Base-by-base conservation (phyloP, 2,797 vertebrate species). In the Bradypodion pumilum region DNA sequence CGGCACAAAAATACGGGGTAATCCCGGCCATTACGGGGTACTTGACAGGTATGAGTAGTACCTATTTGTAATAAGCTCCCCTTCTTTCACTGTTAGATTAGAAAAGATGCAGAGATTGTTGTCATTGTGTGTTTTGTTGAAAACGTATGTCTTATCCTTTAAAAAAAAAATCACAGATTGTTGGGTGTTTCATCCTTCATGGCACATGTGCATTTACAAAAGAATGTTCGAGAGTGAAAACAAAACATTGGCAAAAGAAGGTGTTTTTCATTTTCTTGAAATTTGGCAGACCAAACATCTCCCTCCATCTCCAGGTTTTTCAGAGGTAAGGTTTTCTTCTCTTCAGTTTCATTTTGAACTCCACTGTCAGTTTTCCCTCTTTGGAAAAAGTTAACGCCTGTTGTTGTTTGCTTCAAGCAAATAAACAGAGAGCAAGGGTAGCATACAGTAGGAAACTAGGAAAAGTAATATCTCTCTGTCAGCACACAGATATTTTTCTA, bases 211-310 rank as follows among this genome's bases (percentile, higher is more conserved):
- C 92, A 95, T 99, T 84, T 99, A 99, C 88, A 97, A 97, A 93
- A 96, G 98, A 85, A 98, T 99, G 98, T 98, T 99, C 94, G 97
- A 98, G 91, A 98, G 98, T 80, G 98, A 99, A 94, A 99, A 98
- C 91, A 99, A 98, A 94, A 95, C 97, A 6, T 62, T 99, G 80
- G 97, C 96, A 91, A 97, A 95, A 89, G 98, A 99, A 93, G 98
- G 98, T 7, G 92, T 99, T 84, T 92, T 92, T 90, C 98, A 99
- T 87, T 96, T 99, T 90, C 92, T 99, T n/a, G 96, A 97, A 86
- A 95, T 98, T 79, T 96, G 94, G 90, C 94, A 96, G 79, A 93
- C 95, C 42, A 96, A 91, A 60, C 78, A 76, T 78, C 95, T 97
- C 16, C 94, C 93, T 2, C 97, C 96, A 90, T 94, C 97, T 0